Conservation (phyloP, 2,888 invertebrate species). For the Brenthis daphne region DNA sequence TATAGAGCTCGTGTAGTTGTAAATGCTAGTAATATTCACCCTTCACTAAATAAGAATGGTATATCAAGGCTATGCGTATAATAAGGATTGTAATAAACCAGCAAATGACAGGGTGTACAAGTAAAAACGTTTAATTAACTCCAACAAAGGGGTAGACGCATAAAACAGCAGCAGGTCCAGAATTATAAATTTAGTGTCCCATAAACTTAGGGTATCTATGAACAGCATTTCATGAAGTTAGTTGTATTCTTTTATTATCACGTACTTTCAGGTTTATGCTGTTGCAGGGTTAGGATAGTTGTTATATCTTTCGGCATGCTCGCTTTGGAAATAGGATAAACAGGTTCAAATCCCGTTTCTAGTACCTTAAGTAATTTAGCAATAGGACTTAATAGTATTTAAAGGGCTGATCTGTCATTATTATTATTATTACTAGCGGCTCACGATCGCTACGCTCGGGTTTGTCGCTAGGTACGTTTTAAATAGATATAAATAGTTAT, state of each 20-base stretch:
- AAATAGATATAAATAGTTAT: no score
- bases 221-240: slow-evolving; percentile 27
- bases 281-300: no score
- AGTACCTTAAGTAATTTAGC: no score
- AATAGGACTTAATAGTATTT: no score
- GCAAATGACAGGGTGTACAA: slow-evolving; percentile 33
- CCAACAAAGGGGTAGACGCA: slow-evolving; percentile 42
- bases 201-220: slow-evolving; percentile 41
- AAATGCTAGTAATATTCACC: slow-evolving; percentile 2
- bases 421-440: no score
- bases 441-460: no score
- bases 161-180: slow-evolving; percentile 40
- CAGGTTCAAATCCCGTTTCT: no score
- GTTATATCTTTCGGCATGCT: no score
- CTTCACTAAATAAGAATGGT: not conserved
- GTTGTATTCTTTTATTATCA: slow-evolving; percentile 22
- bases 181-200: slow-evolving; percentile 43
- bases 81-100: slow-evolving; percentile 30
- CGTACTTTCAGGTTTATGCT: no score
- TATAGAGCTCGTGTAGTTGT: not conserved
- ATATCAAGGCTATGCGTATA: not conserved
- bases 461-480: no score
- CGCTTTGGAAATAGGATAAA: no score
- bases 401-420: no score
- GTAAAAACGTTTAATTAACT: slow-evolving; percentile 42